phyloP scores from a whole-genome alignment of 1,140 invertebrate species.

The Calephelis nemesis region DNA sequence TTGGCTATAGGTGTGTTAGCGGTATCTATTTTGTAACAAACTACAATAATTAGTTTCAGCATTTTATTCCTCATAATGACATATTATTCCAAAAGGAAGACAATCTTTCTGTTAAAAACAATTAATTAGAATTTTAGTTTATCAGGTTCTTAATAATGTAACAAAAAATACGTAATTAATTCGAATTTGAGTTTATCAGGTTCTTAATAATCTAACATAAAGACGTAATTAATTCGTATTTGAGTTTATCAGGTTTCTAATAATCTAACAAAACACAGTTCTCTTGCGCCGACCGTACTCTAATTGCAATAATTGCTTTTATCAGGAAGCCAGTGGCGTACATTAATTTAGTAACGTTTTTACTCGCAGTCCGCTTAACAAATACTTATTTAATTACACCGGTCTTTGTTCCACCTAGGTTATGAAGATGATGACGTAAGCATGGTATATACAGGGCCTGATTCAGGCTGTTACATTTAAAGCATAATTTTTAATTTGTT shows the following conservation, averaged over 20 bases:
- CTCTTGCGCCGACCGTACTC: slow-evolving; percentile 47
- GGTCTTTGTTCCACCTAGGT: slow-evolving; percentile 65
- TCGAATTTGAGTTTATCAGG: not conserved
- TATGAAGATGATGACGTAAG: slow-evolving; percentile 57
- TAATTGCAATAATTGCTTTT: slow-evolving; percentile 74
- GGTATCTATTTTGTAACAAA: too few relatives aligned
- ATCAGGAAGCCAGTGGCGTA: slow-evolving; percentile 65
- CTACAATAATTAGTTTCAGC: too few relatives aligned
- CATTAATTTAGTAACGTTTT: slow-evolving; percentile 68
- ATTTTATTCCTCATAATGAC: too few relatives aligned
- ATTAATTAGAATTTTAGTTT: not conserved
- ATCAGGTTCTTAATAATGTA: not conserved
- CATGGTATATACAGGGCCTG: slow-evolving; percentile 36
- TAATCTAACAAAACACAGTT: not conserved
- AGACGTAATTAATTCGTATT: not conserved
- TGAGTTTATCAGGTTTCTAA: not conserved
- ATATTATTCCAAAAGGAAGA: too few relatives aligned
- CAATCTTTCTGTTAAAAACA: not conserved
- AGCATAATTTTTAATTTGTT: too few relatives aligned
- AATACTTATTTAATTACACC: slow-evolving; percentile 68
- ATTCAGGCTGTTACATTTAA: not conserved
- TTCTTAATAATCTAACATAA: not conserved
- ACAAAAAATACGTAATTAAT: not conserved
- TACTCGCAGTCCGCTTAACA: slow-evolving; percentile 57
- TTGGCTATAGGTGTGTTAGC: too few relatives aligned